These are phyloP conservation scores for Orchestes rusci DNA, from an alignment of 2,888 invertebrate species.

Conservation along the genomic window DNA sequence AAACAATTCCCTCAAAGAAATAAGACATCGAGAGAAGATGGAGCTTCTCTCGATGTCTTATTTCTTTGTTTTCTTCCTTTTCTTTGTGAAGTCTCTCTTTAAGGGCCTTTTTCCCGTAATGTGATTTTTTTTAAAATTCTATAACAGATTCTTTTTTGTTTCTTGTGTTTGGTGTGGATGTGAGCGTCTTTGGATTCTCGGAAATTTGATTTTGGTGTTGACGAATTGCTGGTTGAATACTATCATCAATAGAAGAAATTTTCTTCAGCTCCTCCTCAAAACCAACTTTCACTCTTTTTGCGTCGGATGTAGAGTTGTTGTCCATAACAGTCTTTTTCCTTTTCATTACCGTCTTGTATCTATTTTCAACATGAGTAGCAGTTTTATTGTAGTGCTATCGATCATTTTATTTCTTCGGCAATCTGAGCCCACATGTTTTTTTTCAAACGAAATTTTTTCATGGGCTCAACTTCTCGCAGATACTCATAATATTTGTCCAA, in stretches of 20 bases:
- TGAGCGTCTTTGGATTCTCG: background rate
- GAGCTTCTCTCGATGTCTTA: too few relatives aligned
- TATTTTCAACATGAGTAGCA: too few relatives aligned
- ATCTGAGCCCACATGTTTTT: background rate
- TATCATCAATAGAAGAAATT: background rate
- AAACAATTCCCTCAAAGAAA: too few relatives aligned
- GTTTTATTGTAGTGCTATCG: background rate
- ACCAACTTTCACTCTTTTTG: background rate
- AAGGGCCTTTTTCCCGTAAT: background rate
- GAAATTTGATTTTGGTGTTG: background rate
- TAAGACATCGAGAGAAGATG: too few relatives aligned
- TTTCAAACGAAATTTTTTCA: background rate
- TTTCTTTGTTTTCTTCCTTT: background rate
- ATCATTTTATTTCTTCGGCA: background rate
- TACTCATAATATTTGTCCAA: background rate
- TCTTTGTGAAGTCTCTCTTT: background rate
- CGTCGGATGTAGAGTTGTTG: background rate
- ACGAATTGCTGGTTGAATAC: background rate
- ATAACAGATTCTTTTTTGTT: background rate
- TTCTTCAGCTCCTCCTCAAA: background rate
- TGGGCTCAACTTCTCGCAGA: background rate
- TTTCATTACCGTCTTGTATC: conserved; percentile 1
- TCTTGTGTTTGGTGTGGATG: too few relatives aligned
- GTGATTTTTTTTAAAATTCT: background rate
- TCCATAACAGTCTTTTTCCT: background rate